Evolutionary conservation across 1,140 invertebrate genomes (phyloP).

Genomic region (Drosophila serrata): DNA sequence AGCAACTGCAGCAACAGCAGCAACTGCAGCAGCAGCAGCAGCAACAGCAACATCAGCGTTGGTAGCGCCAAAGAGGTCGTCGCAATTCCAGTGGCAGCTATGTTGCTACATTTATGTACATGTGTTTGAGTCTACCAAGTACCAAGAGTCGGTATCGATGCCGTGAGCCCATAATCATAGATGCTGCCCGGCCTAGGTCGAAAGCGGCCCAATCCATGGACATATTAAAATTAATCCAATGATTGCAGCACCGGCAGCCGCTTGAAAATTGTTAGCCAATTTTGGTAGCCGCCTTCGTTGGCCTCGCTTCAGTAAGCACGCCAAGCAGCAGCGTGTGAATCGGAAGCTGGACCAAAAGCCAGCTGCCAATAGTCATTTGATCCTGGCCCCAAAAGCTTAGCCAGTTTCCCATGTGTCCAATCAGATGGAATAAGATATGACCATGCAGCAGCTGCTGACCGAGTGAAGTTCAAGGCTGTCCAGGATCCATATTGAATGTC

Average conservation of each 20-base stretch:
- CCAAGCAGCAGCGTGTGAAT: slow-evolving; percentile 39
- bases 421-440: slow-evolving; percentile 65
- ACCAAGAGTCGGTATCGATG: slow-evolving; percentile 62
- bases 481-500: slow-evolving; percentile 72
- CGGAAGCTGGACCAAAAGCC: slow-evolving; percentile 36
- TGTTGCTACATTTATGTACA: slow-evolving; percentile 79
- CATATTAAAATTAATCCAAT: slow-evolving; percentile 84
- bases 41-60: slow-evolving; percentile 26
- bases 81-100: slow-evolving; percentile 81
- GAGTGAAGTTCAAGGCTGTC: slow-evolving; percentile 69
- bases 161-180: slow-evolving; percentile 81
- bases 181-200: slow-evolving; percentile 72
- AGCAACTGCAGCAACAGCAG: slow-evolving; percentile 9
- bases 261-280: slow-evolving; percentile 78
- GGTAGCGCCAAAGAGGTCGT: slow-evolving; percentile 78
- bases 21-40: slow-evolving; percentile 18
- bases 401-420: slow-evolving; percentile 72
- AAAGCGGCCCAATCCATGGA: slow-evolving; percentile 71
- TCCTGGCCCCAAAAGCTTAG: slow-evolving; percentile 69
- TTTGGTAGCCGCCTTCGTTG: slow-evolving; percentile 55
- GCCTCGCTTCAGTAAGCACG: slow-evolving; percentile 56
- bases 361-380: slow-evolving; percentile 77
- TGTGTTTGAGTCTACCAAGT: slow-evolving; percentile 40
- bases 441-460: slow-evolving; percentile 37
- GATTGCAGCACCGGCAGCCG: slow-evolving; percentile 71